phyloP scores from a whole-genome alignment of 2,888 invertebrate species.

The Tanytarsus gracilentus region DNA sequence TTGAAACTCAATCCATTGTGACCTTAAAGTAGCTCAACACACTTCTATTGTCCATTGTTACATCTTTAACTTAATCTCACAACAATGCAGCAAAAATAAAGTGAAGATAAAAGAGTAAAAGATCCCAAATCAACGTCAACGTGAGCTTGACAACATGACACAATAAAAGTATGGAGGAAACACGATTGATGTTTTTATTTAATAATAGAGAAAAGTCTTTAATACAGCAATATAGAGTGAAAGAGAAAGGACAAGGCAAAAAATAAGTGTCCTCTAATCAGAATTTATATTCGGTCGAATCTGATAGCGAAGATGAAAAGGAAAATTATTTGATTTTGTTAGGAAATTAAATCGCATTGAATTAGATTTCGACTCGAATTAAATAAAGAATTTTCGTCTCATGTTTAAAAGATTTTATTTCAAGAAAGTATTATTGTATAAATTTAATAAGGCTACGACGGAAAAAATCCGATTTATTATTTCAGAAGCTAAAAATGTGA shows the following conservation, averaged over 20 bases:
- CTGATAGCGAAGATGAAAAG: background rate
- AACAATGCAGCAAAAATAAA: background rate
- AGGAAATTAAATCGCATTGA: too few species aligned
- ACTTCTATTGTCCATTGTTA: background rate
- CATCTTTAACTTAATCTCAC: too few species aligned
- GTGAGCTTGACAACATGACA: too few species aligned
- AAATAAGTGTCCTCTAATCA: too few species aligned
- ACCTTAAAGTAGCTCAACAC: too few species aligned
- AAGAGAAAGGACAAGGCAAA: background rate
- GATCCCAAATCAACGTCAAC: constrained; percentile 13
- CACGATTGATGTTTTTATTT: background rate
- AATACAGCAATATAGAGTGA: background rate
- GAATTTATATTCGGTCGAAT: too few species aligned
- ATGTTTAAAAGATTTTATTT: background rate
- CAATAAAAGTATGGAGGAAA: background rate
- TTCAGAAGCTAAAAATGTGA: too few species aligned
- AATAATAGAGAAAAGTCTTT: too few species aligned
- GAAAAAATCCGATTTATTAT: too few species aligned
- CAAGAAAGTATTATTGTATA: background rate
- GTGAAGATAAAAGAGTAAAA: background rate
- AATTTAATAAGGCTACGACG: background rate
- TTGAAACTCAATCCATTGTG: background rate
- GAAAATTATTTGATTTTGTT: background rate
- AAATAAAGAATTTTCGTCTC: background rate
- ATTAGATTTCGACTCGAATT: too few species aligned